Evolutionary conservation across 1,140 invertebrate genomes (phyloP).

Genomic region (Vollenhovia emeryi): DNA sequence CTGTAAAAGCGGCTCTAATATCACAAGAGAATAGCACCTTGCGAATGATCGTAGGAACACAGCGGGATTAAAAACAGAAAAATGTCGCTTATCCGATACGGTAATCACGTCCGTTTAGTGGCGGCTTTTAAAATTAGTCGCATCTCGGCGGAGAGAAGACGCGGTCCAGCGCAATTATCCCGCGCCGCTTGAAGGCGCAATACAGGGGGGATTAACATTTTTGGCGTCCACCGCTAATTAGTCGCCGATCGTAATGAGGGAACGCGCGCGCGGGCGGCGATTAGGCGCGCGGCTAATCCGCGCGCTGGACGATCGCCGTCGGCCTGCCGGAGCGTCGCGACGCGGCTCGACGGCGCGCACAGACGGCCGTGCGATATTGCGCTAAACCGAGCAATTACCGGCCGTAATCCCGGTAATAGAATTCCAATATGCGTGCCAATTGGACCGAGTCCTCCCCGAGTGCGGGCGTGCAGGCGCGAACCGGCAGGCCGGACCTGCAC

Average conservation of each 20-base stretch:
- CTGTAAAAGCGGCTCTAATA: neutral
- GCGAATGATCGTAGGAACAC: neutral
- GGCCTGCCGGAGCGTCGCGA: slow-evolving; percentile 43
- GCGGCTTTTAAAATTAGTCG: neutral
- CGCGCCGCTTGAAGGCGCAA: neutral
- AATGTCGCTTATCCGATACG: neutral
- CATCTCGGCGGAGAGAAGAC: neutral
- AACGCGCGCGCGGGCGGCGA: slow-evolving; percentile 17
- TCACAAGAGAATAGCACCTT: neutral
- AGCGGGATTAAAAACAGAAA: neutral
- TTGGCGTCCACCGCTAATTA: slow-evolving; percentile 14
- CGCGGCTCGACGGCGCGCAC: slow-evolving; percentile 29
- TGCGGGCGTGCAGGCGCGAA: slow-evolving; percentile 68
- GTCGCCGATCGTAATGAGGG: slow-evolving; percentile 2
- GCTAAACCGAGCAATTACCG: slow-evolving; percentile 78
- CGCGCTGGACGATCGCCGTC: slow-evolving; percentile 62
- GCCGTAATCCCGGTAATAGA: slow-evolving; percentile 78
- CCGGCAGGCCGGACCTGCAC: slow-evolving; percentile 62
- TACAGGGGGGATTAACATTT: neutral
- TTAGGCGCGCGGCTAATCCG: slow-evolving; percentile 65
- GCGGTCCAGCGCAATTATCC: neutral
- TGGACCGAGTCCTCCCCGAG: slow-evolving; percentile 68
- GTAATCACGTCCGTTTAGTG: neutral
- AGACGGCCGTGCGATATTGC: slow-evolving; percentile 72
- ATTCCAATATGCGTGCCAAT: slow-evolving; percentile 80